phyloP scores from a whole-genome alignment of 2,888 invertebrate genomes.

The Scaptomyza caliginosa region DNA sequence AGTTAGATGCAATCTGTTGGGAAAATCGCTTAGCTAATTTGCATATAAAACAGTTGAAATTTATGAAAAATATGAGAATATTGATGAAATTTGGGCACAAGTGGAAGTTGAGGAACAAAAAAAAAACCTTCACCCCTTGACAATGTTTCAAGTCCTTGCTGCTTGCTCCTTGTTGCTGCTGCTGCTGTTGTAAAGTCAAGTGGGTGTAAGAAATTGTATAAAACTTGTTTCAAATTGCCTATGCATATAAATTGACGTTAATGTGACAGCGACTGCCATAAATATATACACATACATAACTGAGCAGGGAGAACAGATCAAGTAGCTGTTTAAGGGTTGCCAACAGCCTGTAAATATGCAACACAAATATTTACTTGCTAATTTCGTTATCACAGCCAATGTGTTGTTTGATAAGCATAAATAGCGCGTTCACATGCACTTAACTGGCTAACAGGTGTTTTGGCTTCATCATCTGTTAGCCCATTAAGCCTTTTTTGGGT shows the following conservation, averaged over 20 bases:
- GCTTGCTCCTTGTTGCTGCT: conserved; percentile 12
- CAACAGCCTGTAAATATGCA: conserved; percentile 61
- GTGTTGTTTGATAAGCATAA: conserved; percentile 20
- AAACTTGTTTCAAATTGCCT: conserved; percentile 84
- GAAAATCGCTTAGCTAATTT: conserved; percentile 81
- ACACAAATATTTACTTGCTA: conserved; percentile 16
- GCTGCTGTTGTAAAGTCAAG: conserved; percentile 78
- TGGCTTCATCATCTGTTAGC: conserved; percentile 6
- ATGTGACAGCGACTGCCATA: conserved; percentile 73
- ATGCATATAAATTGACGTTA: conserved; percentile 85
- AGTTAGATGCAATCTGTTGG: conserved; percentile 59
- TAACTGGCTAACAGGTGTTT: conserved; percentile 53
- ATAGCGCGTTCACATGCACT: conserved; percentile 21
- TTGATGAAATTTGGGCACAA: conserved; percentile 75
- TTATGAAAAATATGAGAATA: conserved; percentile 73
- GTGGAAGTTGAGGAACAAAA: conserved; percentile 18
- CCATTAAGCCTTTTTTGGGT: conserved; percentile 12
- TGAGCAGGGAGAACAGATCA: conserved; percentile 20
- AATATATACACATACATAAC: conserved; percentile 35
- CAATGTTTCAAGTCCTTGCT: conserved; percentile 16
- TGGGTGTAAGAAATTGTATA: conserved; percentile 83
- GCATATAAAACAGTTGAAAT: conserved; percentile 83
- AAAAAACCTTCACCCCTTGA: conserved; percentile 49
- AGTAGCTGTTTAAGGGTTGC: conserved; percentile 2
- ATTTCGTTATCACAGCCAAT: conserved; percentile 28